These are phyloP conservation scores for Danio aesculapii DNA, from an alignment of 2,797 vertebrate species.

Conservation along the genomic window DNA sequence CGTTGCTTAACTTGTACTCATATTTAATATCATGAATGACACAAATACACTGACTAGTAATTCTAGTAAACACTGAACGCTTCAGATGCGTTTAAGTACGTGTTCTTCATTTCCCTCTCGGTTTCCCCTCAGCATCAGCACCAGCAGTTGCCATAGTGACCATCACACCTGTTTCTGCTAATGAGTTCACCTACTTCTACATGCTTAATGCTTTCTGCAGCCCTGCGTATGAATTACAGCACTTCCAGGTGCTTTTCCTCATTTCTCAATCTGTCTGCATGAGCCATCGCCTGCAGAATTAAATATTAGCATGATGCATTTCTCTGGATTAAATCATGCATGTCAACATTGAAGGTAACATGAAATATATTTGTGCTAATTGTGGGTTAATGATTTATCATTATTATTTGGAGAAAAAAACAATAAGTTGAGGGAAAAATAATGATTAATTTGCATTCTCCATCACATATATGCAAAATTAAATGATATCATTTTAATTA, in stretches of 20 bases:
- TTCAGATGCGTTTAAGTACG: background rate
- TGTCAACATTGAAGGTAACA: background rate
- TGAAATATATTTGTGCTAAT: background rate
- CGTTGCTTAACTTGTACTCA: background rate
- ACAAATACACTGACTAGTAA: background rate
- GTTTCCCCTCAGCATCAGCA: constrained; percentile 5
- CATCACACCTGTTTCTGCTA: constrained; percentile 39
- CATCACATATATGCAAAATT: no score
- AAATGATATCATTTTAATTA: no score
- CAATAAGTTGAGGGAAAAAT: no score
- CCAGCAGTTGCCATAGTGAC: constrained; percentile 31
- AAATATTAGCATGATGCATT: no score
- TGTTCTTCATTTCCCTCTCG: background rate
- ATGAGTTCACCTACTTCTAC: constrained; percentile 31
- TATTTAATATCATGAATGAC: background rate
- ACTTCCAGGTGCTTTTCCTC: background rate
- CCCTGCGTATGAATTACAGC: background rate
- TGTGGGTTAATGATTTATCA: no score
- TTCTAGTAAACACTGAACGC: background rate
- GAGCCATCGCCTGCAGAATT: background rate
- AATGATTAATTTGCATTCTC: no score
- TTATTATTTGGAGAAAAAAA: no score
- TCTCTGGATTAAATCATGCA: background rate
- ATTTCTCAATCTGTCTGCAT: background rate
- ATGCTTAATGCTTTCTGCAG: constrained; percentile 3